These are phyloP conservation scores for Archegozetes longisetosus DNA, from an alignment of 1,140 invertebrate species.

Conservation along the genomic window DNA sequence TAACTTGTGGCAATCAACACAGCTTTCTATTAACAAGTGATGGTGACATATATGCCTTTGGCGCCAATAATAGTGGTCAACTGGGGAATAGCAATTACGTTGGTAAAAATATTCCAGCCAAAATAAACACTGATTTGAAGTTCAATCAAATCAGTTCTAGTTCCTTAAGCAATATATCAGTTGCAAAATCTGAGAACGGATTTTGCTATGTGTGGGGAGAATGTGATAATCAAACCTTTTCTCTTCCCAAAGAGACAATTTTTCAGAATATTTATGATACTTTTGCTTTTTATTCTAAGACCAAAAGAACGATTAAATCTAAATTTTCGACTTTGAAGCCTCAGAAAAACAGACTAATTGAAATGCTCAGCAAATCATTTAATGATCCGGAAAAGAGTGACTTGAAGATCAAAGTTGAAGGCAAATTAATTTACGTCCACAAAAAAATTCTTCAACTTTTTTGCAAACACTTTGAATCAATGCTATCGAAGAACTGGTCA, in stretches of 20 bases:
- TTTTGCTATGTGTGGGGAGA: conserved; percentile 8
- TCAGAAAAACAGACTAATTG: background rate
- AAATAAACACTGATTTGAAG: background rate
- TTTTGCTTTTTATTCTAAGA: conserved; percentile 2
- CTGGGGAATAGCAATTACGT: conserved; percentile 40
- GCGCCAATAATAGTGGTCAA: conserved; percentile 49
- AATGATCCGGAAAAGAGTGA: background rate
- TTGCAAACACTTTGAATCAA: conserved; percentile 1
- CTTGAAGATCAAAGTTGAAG: background rate
- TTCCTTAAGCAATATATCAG: background rate
- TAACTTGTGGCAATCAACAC: conserved; percentile 43
- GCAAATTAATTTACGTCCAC: conserved; percentile 4
- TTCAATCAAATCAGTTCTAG: background rate
- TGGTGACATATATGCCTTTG: conserved; percentile 49
- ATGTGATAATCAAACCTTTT: background rate
- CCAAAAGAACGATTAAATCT: background rate
- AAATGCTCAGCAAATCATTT: background rate
- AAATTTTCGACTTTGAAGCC: too few species aligned
- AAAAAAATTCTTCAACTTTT: background rate
- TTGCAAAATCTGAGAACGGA: background rate
- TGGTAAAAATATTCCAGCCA: conserved; percentile 1
- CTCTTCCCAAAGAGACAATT: background rate
- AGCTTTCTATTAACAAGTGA: conserved; percentile 43
- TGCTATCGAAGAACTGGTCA: conserved; percentile 4
- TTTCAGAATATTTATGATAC: background rate